phyloP scores from a whole-genome alignment of 2,888 invertebrate genomes.

The Slavum lentiscoides region DNA sequence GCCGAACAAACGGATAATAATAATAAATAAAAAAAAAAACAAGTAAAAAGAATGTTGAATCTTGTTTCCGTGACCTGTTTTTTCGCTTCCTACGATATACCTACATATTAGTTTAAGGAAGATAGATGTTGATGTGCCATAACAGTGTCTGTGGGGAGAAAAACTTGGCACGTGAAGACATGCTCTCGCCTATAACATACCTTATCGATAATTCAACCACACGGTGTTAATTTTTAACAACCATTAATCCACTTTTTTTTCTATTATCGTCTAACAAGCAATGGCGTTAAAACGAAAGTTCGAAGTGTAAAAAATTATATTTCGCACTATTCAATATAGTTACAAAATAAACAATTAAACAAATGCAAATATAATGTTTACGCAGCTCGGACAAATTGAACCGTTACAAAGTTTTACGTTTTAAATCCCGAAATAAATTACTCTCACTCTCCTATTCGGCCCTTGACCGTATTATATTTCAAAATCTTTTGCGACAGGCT shows the following conservation, averaged over 20 bases:
- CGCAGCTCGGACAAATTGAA: background rate
- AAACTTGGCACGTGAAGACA: constrained; percentile 31
- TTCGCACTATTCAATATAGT: background rate
- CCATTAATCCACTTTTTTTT: background rate
- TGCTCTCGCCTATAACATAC: background rate
- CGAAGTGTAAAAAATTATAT: background rate
- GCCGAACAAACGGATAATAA: constrained; percentile 11
- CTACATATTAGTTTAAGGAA: constrained; percentile 48
- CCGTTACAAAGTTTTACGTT: constrained; percentile 7
- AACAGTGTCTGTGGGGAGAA: background rate
- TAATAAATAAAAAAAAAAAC: background rate
- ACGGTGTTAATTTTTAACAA: constrained; percentile 33
- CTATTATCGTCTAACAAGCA: background rate
- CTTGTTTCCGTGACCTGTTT: constrained; percentile 14
- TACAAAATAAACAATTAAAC: no score
- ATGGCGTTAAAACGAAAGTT: background rate
- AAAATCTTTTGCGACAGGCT: constrained; percentile 14
- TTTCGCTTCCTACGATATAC: constrained; percentile 8
- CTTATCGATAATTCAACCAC: constrained; percentile 43
- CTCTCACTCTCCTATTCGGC: background rate
- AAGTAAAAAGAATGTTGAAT: constrained; percentile 32
- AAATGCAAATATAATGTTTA: constrained; percentile 2
- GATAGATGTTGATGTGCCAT: constrained; percentile 1
- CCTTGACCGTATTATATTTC: constrained; percentile 16
- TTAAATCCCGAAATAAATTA: constrained; percentile 17